Conservation (phyloP, 2,113 vertebrate species). For the Naja naja region DNA sequence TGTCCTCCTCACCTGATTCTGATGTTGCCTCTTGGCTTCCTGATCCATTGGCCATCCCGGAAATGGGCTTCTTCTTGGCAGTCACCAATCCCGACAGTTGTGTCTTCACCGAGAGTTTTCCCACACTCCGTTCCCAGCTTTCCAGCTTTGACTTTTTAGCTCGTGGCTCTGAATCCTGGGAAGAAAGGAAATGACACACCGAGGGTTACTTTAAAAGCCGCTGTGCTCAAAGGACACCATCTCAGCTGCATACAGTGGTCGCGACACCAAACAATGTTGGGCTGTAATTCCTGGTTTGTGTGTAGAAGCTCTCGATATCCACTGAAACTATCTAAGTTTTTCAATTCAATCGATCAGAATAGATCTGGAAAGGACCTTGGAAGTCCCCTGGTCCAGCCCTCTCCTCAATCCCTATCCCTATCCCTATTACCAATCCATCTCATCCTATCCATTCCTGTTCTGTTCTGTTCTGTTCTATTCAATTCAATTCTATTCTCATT, state of each 20-base stretch:
- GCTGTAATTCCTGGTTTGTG: background rate
- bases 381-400: too few relatives aligned
- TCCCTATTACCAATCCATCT: too few relatives aligned
- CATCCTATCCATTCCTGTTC: too few relatives aligned
- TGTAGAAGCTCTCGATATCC: background rate
- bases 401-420: too few relatives aligned
- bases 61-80: conserved; percentile 58
- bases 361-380: too few relatives aligned
- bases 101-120: conserved; percentile 63
- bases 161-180: conserved; percentile 45
- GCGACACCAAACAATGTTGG: background rate
- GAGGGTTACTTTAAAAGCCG: too few relatives aligned
- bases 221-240: background rate
- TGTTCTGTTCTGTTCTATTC: too few relatives aligned
- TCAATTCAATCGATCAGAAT: too few relatives aligned
- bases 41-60: background rate
- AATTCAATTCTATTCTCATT: too few relatives aligned
- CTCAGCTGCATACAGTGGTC: background rate
- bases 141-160: conserved; percentile 76
- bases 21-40: fast-evolving
- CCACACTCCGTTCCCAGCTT: conserved; percentile 81
- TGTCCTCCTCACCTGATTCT: background rate
- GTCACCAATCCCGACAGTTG: conserved; percentile 78
- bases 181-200: fast-evolving
- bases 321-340: too few relatives aligned